Conservation (phyloP, 2,113 vertebrate species). For the Osmerus mordax region DNA sequence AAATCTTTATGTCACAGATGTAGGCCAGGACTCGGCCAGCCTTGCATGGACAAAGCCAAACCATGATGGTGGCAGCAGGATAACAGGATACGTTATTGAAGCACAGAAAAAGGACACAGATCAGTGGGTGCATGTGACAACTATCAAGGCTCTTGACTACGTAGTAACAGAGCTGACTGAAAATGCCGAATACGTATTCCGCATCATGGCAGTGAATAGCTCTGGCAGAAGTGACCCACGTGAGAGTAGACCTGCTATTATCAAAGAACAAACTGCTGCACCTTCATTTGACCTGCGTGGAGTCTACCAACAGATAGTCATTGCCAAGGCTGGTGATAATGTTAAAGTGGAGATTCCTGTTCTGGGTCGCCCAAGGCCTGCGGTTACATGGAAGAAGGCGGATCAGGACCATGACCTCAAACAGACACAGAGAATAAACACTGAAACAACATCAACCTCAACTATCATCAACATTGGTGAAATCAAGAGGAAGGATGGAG, state of each 20-base stretch:
- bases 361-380: conserved; percentile 88
- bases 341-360: conserved; percentile 97
- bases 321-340: conserved; percentile 91
- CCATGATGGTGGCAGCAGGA: conserved; percentile 92
- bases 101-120: conserved; percentile 89
- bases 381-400: conserved; percentile 93
- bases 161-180: conserved; percentile 85
- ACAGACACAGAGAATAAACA: conserved; percentile 93
- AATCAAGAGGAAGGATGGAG: conserved; percentile 84
- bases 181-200: conserved; percentile 93
- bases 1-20: conserved; percentile 90
- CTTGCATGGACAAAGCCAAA: conserved; percentile 93
- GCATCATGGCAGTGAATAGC: conserved; percentile 94
- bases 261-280: conserved; percentile 87
- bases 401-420: conserved; percentile 79
- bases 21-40: conserved; percentile 85
- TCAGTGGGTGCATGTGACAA: conserved; percentile 87
- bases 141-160: conserved; percentile 88
- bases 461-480: conserved; percentile 92
- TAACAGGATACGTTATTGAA: conserved; percentile 97
- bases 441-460: conserved; percentile 87
- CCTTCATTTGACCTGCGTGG: conserved; percentile 91
- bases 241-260: conserved; percentile 88
- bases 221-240: conserved; percentile 93
- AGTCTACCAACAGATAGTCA: conserved; percentile 89